Percentiles rank a stretch among this genome's conserved stretches.
Conservation (phyloP, 2,888 invertebrate genomes). For the Conistra vaccinii region DNA sequence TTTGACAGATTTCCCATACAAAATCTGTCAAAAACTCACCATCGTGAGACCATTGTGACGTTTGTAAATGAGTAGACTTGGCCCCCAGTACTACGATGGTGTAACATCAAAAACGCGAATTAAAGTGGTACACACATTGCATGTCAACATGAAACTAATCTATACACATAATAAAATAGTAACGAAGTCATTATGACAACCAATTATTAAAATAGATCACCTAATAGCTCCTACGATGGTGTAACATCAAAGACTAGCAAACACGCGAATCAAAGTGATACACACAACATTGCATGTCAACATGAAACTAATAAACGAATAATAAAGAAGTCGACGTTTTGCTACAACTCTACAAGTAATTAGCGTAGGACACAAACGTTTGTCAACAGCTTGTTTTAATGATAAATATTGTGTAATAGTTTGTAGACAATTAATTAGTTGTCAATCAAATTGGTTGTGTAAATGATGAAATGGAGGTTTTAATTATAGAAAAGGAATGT, state of each 20-base stretch:
- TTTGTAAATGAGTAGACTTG: too few relatives aligned
- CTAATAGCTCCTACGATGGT: not conserved
- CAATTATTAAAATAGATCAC: not conserved
- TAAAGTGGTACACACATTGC: constrained; percentile 33
- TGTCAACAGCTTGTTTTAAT: constrained; percentile 36
- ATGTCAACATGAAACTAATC: constrained; percentile 37
- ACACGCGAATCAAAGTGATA: constrained; percentile 27
- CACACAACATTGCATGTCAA: constrained; percentile 50
- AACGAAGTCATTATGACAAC: too few relatives aligned
- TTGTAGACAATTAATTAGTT: constrained; percentile 2
- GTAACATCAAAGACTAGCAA: constrained; percentile 16
- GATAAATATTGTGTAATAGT: constrained; percentile 24
- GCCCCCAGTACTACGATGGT: not conserved
- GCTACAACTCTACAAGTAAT: constrained; percentile 42
- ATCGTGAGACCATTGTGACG: too few relatives aligned
- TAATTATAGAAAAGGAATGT: constrained; percentile 2
- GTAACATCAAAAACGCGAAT: constrained; percentile 25
- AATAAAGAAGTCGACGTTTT: constrained; percentile 21
- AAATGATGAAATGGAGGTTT: not conserved
- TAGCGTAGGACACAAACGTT: constrained; percentile 29
- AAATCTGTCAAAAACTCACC: too few relatives aligned
- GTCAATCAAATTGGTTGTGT: constrained; percentile 22
- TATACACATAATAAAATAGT: too few relatives aligned
- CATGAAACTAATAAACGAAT: constrained; percentile 20
- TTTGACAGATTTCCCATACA: too few relatives aligned